Evolutionary conservation across 2,797 vertebrate species (phyloP).

Genomic region (Garrulus glandarius): DNA sequence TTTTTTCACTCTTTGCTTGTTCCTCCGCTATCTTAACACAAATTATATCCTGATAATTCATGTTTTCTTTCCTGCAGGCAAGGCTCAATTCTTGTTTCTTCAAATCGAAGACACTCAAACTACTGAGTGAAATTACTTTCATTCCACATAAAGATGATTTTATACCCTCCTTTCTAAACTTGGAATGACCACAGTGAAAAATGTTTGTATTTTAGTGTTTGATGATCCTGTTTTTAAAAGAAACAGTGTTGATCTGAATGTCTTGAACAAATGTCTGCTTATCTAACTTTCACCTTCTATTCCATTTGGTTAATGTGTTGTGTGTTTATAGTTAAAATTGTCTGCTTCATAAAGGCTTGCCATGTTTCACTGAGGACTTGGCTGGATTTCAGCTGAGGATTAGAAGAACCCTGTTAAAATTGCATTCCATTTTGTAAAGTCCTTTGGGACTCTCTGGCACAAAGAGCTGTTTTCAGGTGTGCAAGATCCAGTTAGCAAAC

Average conservation of each 20-base stretch:
- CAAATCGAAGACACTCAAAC: background rate
- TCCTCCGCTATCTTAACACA: background rate
- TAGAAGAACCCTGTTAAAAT: background rate
- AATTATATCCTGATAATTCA: background rate
- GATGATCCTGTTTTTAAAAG: background rate
- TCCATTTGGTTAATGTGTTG: background rate
- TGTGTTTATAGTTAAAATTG: background rate
- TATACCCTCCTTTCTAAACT: background rate
- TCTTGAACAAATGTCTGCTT: background rate
- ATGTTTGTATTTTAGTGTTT: background rate
- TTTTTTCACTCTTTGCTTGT: rapidly evolving
- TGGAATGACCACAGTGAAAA: background rate
- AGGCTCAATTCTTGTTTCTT: background rate
- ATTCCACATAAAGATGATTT: background rate
- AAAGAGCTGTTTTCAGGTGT: background rate
- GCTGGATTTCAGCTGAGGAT: conserved; percentile 4
- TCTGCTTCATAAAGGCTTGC: background rate
- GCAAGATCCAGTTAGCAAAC: background rate
- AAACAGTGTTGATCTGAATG: background rate
- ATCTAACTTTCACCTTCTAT: background rate
- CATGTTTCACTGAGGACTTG: background rate
- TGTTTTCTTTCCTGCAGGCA: background rate
- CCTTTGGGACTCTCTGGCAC: background rate
- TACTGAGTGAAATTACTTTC: background rate
- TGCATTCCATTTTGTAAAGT: background rate